Conservation (phyloP, 2,888 invertebrate species). For the Nemotelus nigrinus region DNA sequence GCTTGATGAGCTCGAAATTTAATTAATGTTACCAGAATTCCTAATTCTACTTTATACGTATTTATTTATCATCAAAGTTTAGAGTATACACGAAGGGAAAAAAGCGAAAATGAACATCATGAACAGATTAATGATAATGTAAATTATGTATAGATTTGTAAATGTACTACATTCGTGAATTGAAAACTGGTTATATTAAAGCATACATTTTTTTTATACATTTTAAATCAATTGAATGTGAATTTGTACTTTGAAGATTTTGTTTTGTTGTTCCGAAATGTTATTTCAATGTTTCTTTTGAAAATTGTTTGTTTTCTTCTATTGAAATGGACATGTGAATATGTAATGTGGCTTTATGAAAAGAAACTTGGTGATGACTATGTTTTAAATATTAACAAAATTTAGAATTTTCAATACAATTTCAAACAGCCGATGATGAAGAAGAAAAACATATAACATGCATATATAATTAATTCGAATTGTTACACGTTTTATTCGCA, state of each 20-base stretch:
- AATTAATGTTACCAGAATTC: background rate
- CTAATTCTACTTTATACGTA: slow-evolving; percentile 22
- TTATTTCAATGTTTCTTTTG: background rate
- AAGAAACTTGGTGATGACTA: too few relatives aligned
- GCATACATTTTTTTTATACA: too few relatives aligned
- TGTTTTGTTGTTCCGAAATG: background rate
- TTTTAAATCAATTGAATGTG: background rate
- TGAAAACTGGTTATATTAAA: too few relatives aligned
- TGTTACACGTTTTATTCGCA: slow-evolving; percentile 29
- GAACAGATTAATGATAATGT: too few relatives aligned
- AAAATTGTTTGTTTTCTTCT: background rate
- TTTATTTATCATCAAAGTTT: slow-evolving; percentile 18
- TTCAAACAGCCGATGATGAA: too few relatives aligned
- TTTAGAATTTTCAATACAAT: too few relatives aligned
- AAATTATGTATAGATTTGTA: too few relatives aligned
- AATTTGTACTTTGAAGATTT: slow-evolving; percentile 16
- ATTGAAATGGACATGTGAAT: too few relatives aligned
- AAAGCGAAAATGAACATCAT: too few relatives aligned
- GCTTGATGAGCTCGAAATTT: background rate
- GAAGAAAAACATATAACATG: background rate
- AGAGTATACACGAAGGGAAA: slow-evolving; percentile 12
- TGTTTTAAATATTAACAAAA: too few relatives aligned
- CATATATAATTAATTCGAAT: slow-evolving; percentile 15
- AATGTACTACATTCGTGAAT: too few relatives aligned
- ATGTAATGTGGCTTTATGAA: too few relatives aligned